A percentile compares a stretch with the other conserved stretches of the same genome.
These are phyloP conservation scores for Xestia rhomboidea DNA, from an alignment of 2,888 invertebrate species.

Conservation along the genomic window DNA sequence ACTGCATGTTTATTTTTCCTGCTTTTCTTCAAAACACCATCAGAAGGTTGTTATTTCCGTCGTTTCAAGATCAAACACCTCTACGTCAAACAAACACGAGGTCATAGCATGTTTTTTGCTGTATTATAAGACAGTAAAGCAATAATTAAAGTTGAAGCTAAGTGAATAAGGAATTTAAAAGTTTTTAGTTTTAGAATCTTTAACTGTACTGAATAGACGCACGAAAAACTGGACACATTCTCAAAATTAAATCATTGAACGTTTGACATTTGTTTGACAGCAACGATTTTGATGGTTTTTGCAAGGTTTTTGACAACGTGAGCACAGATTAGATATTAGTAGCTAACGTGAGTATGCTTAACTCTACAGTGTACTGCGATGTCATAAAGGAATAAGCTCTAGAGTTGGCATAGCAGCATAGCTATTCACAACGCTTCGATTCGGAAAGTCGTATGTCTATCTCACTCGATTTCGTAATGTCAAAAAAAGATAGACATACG, in stretches of 20 bases:
- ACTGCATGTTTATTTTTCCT: constrained; percentile 72
- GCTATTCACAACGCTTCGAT: no score
- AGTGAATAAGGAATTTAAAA: neutral
- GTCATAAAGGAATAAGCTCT: neutral
- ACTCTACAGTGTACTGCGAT: no score
- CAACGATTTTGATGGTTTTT: neutral
- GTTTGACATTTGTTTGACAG: constrained; percentile 11
- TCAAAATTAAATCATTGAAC: constrained; percentile 14
- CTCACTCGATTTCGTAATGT: no score
- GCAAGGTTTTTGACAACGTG: no score
- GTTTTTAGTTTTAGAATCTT: constrained; percentile 1
- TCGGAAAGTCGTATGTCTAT: no score
- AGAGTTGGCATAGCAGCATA: neutral
- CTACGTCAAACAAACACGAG: constrained; percentile 49
- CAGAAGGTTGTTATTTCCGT: constrained; percentile 31
- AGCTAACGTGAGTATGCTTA: no score
- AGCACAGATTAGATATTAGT: no score
- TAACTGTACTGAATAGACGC: neutral
- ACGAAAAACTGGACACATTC: constrained; percentile 17
- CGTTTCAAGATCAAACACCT: constrained; percentile 37
- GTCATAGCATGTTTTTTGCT: constrained; percentile 34
- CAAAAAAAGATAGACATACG: no score
- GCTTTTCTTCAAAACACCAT: constrained; percentile 43
- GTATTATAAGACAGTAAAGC: neutral
- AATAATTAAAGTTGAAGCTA: neutral